Evolutionary conservation across 2,797 vertebrate species (phyloP).

Genomic region (Nannoperca obscura): DNA sequence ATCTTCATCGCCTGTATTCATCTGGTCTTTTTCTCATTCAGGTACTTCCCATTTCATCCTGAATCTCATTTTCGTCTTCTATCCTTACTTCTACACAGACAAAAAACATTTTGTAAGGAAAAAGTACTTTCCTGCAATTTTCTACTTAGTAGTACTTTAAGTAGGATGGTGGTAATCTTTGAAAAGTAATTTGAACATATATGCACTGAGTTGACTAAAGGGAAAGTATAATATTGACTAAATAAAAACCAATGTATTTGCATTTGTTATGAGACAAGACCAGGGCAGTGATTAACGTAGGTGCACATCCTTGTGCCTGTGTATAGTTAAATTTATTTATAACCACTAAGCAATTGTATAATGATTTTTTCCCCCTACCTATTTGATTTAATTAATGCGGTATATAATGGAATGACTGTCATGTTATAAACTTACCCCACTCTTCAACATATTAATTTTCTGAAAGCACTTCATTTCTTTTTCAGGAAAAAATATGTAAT

Average conservation of each 20-base stretch:
- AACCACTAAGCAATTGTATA: constrained; percentile 86
- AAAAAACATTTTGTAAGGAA: constrained; percentile 87
- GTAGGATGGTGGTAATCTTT: constrained; percentile 83
- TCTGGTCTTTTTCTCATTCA: constrained; percentile 84
- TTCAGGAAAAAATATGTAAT: constrained; percentile 80
- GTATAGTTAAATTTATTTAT: constrained; percentile 85
- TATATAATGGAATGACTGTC: constrained; percentile 69
- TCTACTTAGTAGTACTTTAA: constrained; percentile 83
- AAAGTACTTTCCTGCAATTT: constrained; percentile 75
- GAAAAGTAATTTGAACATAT: constrained; percentile 84
- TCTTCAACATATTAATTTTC: constrained; percentile 77
- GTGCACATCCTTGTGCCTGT: constrained; percentile 76
- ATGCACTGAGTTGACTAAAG: constrained; percentile 97
- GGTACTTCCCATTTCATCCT: constrained; percentile 87
- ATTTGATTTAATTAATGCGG: constrained; percentile 78
- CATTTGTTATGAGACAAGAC: constrained; percentile 70
- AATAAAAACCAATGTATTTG: constrained; percentile 71
- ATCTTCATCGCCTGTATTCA: constrained; percentile 88
- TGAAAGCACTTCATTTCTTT: constrained; percentile 87
- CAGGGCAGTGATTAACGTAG: constrained; percentile 75
- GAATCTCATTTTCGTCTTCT: constrained; percentile 87
- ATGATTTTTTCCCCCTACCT: constrained; percentile 68
- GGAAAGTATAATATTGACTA: constrained; percentile 87
- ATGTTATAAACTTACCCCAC: constrained; percentile 70
- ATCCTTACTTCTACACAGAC: constrained; percentile 71